These are phyloP conservation scores for Mesodorylaimus sp. DNA, from an alignment of 2,888 invertebrate species.

Conservation along the genomic window DNA sequence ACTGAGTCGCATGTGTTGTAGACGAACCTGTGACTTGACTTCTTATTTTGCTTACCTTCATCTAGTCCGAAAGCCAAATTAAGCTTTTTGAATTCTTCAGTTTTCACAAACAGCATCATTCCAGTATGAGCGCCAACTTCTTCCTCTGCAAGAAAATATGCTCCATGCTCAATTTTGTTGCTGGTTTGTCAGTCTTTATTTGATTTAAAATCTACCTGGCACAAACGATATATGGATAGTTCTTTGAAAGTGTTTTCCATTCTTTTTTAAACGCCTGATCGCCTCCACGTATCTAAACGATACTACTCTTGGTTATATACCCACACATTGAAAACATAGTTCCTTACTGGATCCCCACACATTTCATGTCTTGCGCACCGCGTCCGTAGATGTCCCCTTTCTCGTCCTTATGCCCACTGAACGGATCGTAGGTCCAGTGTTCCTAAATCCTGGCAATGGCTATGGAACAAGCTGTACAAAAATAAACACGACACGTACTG, in stretches of 20 bases:
- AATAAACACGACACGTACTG: too few species aligned
- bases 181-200: too few species aligned
- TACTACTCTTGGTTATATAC: too few species aligned
- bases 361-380: slow-evolving; percentile 72
- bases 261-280: slow-evolving; percentile 44
- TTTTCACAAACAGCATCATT: slow-evolving; percentile 55
- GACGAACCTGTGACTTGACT: too few species aligned
- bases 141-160: slow-evolving; percentile 47
- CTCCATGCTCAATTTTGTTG: too few species aligned
- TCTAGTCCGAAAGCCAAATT: slow-evolving; percentile 69
- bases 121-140: slow-evolving; percentile 66
- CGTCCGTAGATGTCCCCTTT: slow-evolving; percentile 69
- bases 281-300: slow-evolving; percentile 45
- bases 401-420: slow-evolving; percentile 61
- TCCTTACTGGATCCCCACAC: slow-evolving; percentile 54
- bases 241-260: slow-evolving; percentile 40
- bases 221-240: slow-evolving; percentile 52
- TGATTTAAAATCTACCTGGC: too few species aligned
- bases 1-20: too few species aligned
- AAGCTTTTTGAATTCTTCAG: slow-evolving; percentile 51
- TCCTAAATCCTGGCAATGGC: slow-evolving; percentile 40
- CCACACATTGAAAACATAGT: too few species aligned
- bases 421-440: slow-evolving; percentile 73
- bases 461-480: too few species aligned
- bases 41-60: slow-evolving; percentile 50